Percentiles rank a stretch among this genome's conserved stretches.
Conservation (phyloP, 2,888 invertebrate species). For the Lissonota sp. region DNA sequence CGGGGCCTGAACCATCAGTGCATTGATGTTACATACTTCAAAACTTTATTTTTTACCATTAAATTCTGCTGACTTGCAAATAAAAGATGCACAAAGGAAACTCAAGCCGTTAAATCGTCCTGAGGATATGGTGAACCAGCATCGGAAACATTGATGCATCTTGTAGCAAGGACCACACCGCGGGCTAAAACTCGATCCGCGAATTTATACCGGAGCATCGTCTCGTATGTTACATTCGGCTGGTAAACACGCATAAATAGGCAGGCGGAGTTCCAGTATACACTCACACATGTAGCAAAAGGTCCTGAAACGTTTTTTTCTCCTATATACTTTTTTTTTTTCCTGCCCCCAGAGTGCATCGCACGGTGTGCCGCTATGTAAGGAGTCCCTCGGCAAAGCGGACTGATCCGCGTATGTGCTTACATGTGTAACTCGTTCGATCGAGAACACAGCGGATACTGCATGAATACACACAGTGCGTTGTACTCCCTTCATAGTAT, state of each 20-base stretch:
- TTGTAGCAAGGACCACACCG: constrained; percentile 57
- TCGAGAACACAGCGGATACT: constrained; percentile 14
- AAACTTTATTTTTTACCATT: no score
- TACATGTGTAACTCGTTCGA: constrained; percentile 58
- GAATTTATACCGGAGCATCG: constrained; percentile 57
- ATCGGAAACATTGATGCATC: constrained; percentile 7
- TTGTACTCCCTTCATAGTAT: no score
- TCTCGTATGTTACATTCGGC: constrained; percentile 47
- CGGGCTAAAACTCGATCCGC: constrained; percentile 38
- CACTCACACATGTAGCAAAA: neutral
- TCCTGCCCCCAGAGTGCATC: neutral
- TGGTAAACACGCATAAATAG: constrained; percentile 58
- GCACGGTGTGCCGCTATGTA: constrained; percentile 21
- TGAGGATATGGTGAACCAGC: no score
- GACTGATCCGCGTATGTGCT: constrained; percentile 31
- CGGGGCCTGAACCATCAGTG: no score
- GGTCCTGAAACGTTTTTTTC: constrained; percentile 26
- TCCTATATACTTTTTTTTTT: constrained; percentile 8
- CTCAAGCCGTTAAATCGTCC: no score
- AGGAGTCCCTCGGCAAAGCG: constrained; percentile 21
- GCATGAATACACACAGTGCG: constrained; percentile 36
- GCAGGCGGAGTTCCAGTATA: constrained; percentile 29
- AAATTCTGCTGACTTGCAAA: constrained; percentile 11
- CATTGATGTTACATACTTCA: no score
- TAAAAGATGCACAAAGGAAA: neutral